Evolutionary conservation across 2,113 vertebrate genomes (phyloP).

Genomic region (Sinocyclocheilus anophthalmus): DNA sequence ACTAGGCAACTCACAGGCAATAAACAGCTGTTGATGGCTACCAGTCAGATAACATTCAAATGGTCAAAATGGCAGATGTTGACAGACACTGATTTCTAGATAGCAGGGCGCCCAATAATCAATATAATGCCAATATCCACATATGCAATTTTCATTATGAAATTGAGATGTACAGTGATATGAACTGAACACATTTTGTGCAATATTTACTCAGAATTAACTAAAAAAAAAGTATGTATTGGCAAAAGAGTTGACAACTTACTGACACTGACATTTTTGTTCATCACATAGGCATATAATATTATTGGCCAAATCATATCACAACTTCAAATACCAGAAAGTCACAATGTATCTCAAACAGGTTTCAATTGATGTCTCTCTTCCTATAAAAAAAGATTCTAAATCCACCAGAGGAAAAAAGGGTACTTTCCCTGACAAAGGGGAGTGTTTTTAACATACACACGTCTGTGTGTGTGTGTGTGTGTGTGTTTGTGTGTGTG

Average conservation of each 20-base stretch:
- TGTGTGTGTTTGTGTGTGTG: no score
- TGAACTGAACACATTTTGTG: neutral
- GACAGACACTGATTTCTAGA: neutral
- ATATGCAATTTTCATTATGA: neutral
- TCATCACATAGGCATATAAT: neutral
- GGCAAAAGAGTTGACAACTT: neutral
- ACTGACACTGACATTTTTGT: neutral
- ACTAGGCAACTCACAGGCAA: neutral
- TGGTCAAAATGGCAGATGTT: neutral
- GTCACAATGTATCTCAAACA: neutral
- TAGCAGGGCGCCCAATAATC: neutral
- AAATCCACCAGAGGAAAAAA: neutral
- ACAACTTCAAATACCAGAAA: neutral
- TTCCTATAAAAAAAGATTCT: neutral
- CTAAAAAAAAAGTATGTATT: neutral
- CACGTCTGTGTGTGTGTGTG: no score
- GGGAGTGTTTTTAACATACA: neutral
- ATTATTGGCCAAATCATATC: neutral
- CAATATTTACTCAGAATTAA: neutral
- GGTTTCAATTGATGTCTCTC: neutral
- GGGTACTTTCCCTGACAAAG: neutral
- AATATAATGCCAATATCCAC: neutral
- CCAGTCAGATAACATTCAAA: neutral
- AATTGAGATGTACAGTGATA: neutral
- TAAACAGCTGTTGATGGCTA: neutral